Percentiles rank a stretch among this genome's conserved stretches.
These are phyloP conservation scores for Lepus europaeus DNA, from an alignment of 2,113 vertebrate species.

Conservation along the genomic window DNA sequence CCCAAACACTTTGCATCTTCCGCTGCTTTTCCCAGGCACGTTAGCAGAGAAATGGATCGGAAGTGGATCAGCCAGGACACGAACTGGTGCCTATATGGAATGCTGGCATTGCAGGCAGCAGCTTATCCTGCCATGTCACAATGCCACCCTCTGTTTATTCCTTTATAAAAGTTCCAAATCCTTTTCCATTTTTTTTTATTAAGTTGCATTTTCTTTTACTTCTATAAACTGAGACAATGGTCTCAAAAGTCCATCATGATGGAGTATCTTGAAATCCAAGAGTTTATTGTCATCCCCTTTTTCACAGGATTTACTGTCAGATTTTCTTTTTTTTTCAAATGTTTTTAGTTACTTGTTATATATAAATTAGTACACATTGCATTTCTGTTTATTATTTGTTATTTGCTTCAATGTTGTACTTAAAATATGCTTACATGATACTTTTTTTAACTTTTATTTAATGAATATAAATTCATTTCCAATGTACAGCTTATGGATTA, in stretches of 20 bases:
- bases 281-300: neutral
- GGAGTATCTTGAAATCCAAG: neutral
- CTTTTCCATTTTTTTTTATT: neutral
- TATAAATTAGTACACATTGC: neutral
- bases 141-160: too few relatives aligned
- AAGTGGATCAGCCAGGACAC: too few relatives aligned
- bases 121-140: too few relatives aligned
- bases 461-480: too few relatives aligned
- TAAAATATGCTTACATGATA: neutral
- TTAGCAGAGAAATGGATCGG: too few relatives aligned
- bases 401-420: neutral
- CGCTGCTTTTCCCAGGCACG: too few relatives aligned
- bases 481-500: too few relatives aligned
- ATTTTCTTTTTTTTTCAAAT: neutral
- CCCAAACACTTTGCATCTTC: too few relatives aligned
- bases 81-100: too few relatives aligned
- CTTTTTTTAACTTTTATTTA: neutral
- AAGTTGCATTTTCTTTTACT: neutral
- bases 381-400: neutral
- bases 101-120: too few relatives aligned
- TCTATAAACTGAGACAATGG: neutral
- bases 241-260: neutral
- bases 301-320: neutral
- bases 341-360: neutral
- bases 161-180: neutral